A percentile compares a stretch with the other conserved stretches of the same genome.
phyloP scores from a whole-genome alignment of 2,113 vertebrate genomes.

The Meles meles region DNA sequence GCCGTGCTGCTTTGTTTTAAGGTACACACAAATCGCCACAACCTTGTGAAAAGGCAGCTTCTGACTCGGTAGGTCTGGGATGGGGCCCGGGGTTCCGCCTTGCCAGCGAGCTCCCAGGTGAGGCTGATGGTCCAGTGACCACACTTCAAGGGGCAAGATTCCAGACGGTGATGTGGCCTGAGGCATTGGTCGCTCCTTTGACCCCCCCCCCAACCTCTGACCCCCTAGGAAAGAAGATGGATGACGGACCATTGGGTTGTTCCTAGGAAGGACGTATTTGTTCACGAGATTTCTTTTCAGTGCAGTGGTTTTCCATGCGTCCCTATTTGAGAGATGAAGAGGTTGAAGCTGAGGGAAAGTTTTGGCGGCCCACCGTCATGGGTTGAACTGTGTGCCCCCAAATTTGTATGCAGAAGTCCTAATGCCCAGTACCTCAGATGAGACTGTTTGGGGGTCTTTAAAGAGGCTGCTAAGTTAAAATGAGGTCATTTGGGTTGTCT shows the following conservation, averaged over 20 bases:
- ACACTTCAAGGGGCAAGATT: background rate
- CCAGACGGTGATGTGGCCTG: fast-evolving
- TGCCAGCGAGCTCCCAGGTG: background rate
- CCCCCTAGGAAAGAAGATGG: background rate
- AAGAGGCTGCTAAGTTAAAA: background rate
- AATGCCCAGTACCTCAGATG: background rate
- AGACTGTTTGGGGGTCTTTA: background rate
- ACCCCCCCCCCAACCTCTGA: background rate
- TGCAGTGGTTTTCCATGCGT: background rate
- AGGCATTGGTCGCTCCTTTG: background rate
- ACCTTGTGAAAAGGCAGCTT: background rate
- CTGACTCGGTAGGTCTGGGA: background rate
- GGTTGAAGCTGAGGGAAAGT: background rate
- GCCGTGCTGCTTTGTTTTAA: background rate
- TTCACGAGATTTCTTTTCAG: background rate
- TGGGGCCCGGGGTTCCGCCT: background rate
- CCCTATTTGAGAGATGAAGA: background rate
- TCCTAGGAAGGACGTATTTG: background rate
- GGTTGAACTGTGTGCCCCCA: too few species aligned
- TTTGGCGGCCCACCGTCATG: background rate
- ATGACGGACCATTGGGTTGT: background rate
- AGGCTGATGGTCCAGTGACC: background rate
- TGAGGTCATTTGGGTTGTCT: background rate
- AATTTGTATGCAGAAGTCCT: background rate
- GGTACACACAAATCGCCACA: background rate